These are phyloP conservation scores for Rissa tridactyla DNA, from an alignment of 2,113 vertebrate species.

Conservation along the genomic window DNA sequence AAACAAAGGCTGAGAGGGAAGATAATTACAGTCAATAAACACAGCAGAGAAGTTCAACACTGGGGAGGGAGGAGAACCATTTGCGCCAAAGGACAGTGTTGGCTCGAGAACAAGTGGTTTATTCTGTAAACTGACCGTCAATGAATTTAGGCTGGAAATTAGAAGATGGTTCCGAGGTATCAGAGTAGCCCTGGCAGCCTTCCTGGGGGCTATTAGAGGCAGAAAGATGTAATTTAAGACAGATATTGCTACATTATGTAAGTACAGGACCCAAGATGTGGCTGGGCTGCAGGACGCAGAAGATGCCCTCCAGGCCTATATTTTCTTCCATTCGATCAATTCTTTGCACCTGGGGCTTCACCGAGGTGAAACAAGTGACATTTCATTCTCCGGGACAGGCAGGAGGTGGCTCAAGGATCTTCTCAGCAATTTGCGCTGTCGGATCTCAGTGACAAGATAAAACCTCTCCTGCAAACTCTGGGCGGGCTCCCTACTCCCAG, in stretches of 20 bases:
- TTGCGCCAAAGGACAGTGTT: background rate
- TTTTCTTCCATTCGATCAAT: background rate
- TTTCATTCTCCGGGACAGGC: background rate
- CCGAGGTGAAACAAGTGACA: accelerated
- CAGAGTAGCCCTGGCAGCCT: background rate
- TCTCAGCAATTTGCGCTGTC: background rate
- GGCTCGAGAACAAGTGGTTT: background rate
- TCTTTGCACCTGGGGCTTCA: background rate
- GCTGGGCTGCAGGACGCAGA: background rate
- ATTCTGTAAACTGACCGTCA: background rate
- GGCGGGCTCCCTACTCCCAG: background rate
- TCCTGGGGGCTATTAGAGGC: background rate
- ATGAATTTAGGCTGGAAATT: background rate
- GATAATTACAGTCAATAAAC: background rate
- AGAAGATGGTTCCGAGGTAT: background rate
- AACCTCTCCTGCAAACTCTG: background rate
- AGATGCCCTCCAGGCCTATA: background rate
- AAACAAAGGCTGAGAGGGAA: background rate
- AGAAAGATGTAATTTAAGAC: background rate
- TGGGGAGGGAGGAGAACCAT: background rate
- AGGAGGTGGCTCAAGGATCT: background rate
- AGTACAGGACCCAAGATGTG: background rate
- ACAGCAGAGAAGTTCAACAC: background rate
- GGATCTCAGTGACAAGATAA: background rate
- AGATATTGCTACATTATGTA: background rate